These are phyloP conservation scores for Brachyistius frenatus DNA, from an alignment of 2,113 vertebrate species.

Conservation along the genomic window DNA sequence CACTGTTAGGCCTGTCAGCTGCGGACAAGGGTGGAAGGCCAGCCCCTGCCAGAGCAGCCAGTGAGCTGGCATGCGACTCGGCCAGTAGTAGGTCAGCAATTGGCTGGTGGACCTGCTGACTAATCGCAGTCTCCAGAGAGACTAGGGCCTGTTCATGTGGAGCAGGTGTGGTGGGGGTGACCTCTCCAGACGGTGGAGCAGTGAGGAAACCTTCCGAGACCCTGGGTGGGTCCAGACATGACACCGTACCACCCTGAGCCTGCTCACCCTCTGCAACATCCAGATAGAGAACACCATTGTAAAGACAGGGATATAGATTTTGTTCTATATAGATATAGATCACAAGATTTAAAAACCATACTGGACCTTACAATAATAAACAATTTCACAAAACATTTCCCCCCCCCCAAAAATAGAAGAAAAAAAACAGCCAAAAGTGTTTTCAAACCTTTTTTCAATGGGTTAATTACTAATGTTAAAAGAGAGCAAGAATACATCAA, in stretches of 20 bases:
- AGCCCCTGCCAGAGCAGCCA: constrained; percentile 84
- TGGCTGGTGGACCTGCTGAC: constrained; percentile 87
- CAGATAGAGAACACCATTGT: constrained; percentile 41
- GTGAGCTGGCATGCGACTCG: constrained; percentile 83
- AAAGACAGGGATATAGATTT: neutral
- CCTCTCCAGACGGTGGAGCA: constrained; percentile 89
- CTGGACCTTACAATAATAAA: neutral
- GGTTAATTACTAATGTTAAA: neutral
- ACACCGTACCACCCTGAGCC: constrained; percentile 78
- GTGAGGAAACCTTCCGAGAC: constrained; percentile 90
- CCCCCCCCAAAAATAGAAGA: no score
- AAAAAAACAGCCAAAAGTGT: rapidly evolving
- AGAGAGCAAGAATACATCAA: neutral
- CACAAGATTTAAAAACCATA: no score
- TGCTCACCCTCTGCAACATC: constrained; percentile 83
- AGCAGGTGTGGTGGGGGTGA: constrained; percentile 87
- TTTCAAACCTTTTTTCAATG: neutral
- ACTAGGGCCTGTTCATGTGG: constrained; percentile 86
- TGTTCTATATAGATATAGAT: no score
- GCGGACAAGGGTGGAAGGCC: constrained; percentile 86
- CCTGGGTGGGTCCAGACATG: constrained; percentile 85
- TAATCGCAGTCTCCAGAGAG: constrained; percentile 89
- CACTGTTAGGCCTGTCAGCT: constrained; percentile 85
- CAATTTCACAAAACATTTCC: neutral
- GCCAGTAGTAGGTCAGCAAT: constrained; percentile 85